Percentiles rank a stretch among this genome's conserved stretches.
Evolutionary conservation across 2,888 invertebrate genomes (phyloP).

Genomic region (Aricia artaxerxes): DNA sequence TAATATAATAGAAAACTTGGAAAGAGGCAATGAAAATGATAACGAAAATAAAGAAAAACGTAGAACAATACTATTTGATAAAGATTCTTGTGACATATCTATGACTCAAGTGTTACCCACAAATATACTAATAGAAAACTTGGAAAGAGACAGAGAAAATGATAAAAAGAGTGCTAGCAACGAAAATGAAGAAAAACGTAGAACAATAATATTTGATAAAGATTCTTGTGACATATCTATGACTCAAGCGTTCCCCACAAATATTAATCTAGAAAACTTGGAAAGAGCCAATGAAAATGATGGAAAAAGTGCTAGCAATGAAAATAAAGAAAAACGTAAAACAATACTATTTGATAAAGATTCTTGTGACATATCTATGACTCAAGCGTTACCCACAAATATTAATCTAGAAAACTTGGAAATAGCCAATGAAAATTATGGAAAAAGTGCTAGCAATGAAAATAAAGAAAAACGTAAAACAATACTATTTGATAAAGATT

Average conservation of each 20-base stretch:
- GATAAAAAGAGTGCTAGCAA: neutral
- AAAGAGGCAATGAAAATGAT: neutral
- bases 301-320: neutral
- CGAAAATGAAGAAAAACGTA: constrained; percentile 36
- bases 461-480: constrained; percentile 40
- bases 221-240: constrained; percentile 40
- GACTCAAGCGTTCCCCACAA: constrained; percentile 46
- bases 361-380: constrained; percentile 39
- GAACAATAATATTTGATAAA: constrained; percentile 44
- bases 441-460: neutral
- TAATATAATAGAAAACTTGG: constrained; percentile 34
- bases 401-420: constrained; percentile 29
- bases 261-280: constrained; percentile 34
- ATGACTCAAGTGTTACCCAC: constrained; percentile 47
- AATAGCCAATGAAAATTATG: neutral
- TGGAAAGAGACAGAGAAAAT: neutral
- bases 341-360: constrained; percentile 45
- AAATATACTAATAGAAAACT: constrained; percentile 32
- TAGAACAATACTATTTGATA: constrained; percentile 44
- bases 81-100: constrained; percentile 39
- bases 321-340: constrained; percentile 37
- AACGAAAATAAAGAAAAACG: constrained; percentile 35
- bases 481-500: constrained; percentile 44
- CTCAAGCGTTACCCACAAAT: constrained; percentile 44
- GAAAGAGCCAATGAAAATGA: neutral